A percentile compares a stretch with the other conserved stretches of the same genome.
These are phyloP conservation scores for Carassius gibelio DNA, from an alignment of 2,113 vertebrate species.

Conservation along the genomic window DNA sequence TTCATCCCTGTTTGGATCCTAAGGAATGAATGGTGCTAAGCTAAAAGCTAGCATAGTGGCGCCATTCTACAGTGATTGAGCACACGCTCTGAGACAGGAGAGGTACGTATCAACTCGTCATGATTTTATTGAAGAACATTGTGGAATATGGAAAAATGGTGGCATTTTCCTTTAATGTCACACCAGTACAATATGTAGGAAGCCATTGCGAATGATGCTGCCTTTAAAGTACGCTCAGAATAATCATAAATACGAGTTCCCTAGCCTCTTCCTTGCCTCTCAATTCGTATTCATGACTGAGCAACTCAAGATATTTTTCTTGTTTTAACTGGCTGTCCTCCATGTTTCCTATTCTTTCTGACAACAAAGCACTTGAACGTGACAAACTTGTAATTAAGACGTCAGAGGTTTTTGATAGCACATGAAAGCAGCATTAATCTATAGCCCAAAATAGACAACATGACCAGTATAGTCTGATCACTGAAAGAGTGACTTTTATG, in stretches of 20 bases:
- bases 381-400: background rate
- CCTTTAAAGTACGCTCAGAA: background rate
- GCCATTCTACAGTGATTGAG: too few species aligned
- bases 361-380: background rate
- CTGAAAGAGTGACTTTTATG: background rate
- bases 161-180: background rate
- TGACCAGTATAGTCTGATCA: background rate
- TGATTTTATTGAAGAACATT: too few species aligned
- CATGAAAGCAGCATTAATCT: background rate
- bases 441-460: background rate
- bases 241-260: background rate
- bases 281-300: background rate
- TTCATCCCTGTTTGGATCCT: too few species aligned
- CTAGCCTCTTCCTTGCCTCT: background rate
- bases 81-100: too few species aligned
- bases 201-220: background rate
- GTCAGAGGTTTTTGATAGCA: background rate
- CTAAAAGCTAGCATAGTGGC: too few species aligned
- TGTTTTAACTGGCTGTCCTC: background rate
- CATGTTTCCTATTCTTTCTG: background rate
- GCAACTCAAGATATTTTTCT: background rate
- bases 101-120: too few species aligned
- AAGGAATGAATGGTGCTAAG: too few species aligned
- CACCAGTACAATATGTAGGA: background rate
- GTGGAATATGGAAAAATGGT: too few species aligned